phyloP scores from a whole-genome alignment of 1,140 invertebrate genomes.

The Copidosoma floridanum region DNA sequence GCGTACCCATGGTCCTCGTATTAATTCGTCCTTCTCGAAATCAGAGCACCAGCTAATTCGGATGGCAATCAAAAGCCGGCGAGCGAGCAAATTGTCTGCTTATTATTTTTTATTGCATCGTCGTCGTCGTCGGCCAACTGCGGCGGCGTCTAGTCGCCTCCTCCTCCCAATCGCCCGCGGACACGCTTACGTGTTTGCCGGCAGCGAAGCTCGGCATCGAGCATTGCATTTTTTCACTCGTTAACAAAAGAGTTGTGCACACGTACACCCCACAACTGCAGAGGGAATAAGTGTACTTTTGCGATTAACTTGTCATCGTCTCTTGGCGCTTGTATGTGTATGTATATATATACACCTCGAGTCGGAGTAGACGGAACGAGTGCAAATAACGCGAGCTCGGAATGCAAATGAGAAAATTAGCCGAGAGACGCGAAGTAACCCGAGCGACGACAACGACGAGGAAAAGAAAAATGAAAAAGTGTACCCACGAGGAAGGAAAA shows the following conservation, averaged over 20 bases:
- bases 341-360: no score
- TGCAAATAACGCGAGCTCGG: conserved; percentile 29
- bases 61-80: not conserved
- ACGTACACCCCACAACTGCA: no score
- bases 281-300: no score
- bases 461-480: not conserved
- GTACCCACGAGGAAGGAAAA: conserved; percentile 12
- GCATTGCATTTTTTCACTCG: no score
- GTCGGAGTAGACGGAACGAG: not conserved
- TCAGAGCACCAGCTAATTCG: not conserved
- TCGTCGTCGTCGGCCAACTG: not conserved
- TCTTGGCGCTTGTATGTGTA: no score
- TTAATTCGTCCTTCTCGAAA: not conserved
- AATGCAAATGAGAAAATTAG: conserved; percentile 25
- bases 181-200: no score
- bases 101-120: not conserved
- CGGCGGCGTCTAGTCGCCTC: not conserved
- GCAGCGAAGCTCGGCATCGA: no score
- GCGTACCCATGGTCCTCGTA: not conserved
- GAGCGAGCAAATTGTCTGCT: no score
- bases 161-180: no score
- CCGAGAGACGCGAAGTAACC: not conserved
- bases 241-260: no score
- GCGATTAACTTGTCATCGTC: no score
- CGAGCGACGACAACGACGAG: not conserved